Conservation (phyloP, 2,113 vertebrate genomes). For the Lepisosteus osseus region DNA sequence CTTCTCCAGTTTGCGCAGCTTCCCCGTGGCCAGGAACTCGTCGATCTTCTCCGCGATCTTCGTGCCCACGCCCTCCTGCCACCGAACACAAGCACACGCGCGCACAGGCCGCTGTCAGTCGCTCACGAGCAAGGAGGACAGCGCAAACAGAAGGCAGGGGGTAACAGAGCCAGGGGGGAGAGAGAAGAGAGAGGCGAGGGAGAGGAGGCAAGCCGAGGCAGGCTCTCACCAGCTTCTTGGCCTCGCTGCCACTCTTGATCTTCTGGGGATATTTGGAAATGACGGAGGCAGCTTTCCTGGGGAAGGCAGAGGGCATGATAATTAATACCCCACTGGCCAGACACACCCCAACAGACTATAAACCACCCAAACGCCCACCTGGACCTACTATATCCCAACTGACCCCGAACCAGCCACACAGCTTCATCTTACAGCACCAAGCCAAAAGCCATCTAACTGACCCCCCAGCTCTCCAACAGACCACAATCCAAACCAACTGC, state of each 20-base stretch:
- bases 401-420: too few species aligned
- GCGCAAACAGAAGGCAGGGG: background rate
- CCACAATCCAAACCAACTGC: too few species aligned
- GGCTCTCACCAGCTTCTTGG: conserved; percentile 87
- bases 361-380: background rate
- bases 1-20: conserved; percentile 92
- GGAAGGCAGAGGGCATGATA: background rate
- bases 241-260: conserved; percentile 89
- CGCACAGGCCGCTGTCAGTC: too few species aligned
- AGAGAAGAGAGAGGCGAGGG: background rate
- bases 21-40: conserved; percentile 94
- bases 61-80: conserved; percentile 91
- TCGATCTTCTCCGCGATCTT: conserved; percentile 99
- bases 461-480: too few species aligned
- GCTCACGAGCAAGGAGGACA: background rate
- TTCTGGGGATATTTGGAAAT: conserved; percentile 91
- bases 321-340: background rate
- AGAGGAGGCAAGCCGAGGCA: background rate
- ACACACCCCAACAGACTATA: background rate
- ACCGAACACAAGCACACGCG: conserved; percentile 7
- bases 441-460: too few species aligned
- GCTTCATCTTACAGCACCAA: too few species aligned
- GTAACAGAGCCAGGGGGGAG: background rate
- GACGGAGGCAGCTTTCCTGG: conserved; percentile 92
- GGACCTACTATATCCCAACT: too few species aligned